Base-by-base conservation (phyloP, 2,797 vertebrate genomes). In the Pangasius sanitwongsei region DNA sequence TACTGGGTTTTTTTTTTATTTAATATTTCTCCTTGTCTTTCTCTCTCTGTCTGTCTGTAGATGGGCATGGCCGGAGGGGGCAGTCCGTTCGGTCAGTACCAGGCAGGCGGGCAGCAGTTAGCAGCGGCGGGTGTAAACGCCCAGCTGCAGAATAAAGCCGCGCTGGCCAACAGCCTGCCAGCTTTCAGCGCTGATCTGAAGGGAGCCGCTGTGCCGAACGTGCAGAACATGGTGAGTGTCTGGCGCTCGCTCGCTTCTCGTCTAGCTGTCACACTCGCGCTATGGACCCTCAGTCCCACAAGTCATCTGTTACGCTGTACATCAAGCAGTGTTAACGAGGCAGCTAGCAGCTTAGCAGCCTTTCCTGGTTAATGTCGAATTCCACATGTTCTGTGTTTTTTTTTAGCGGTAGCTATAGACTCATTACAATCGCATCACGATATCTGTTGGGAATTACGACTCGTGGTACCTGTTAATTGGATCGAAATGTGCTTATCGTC, bases 201-300 rank as follows among this genome's bases (percentile, higher is more conserved):
- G 96, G 98, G 96, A 88, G 96, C 97, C 61, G 94, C 97, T 0
- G 95, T 96, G 85, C 93, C 92, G 53, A 97, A 95, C 18, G 97
- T 98, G 95, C 96, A 97, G 95, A 99, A 97, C 93, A 97, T 99
- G 98, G 98, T 99, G 94, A 97, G 98, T 94, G 72, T 89, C 65
- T 72, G 6, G 77, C 37, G 12, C 31, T 4, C 11, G 15, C 69
- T 20, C 1, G 70, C 9, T 72, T 74, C 70, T 41, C 37, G 9
- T 74, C 69, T 72, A 18, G 5, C 67, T 6, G 12, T 6, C 5
- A 34, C 4, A 6, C 20, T 37, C 7, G 8, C 34, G 16, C 53
- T 59, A 44, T 15, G 9, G 53, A 67, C 28, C 6, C 44, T 72
- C 15, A 1, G 18, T 9, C 37, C 37, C 25, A 74, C 41, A 48